Base-by-base conservation (phyloP, 2,797 vertebrate species). In the Myiotriccus ornatus region DNA sequence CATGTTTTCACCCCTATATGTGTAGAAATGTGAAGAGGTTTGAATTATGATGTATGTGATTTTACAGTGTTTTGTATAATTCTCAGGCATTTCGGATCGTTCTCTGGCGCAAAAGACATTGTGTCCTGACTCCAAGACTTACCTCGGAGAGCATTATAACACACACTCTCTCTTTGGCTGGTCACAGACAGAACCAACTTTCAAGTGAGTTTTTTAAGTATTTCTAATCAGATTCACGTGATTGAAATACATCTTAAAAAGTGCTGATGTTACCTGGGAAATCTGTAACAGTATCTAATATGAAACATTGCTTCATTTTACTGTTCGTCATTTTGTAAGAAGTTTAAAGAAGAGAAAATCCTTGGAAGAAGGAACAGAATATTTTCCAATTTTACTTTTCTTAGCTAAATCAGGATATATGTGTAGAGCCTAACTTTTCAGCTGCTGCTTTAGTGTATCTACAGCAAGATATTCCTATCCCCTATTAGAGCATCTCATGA, bases 141-240 rank as follows among this genome's bases (percentile, higher is more conserved):
- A 90, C 47, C 91, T 97, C 4, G 95, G 95, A 65, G 82, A 84
- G 13, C 94, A 96, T 44, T 97, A 96, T 27, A 60, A 96, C 62
- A 95, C 95, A 3, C 93, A 94, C 69, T 97, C 94, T 63, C 94
- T 97, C 39, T 96, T 97, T 1, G 96, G 95, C 55, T 97, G 94
- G 90, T 91, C 94, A 63, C 84, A 97, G 93, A 95, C 93, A 37
- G 68, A 41, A 87, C 55, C 93, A 70, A 97, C 96, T 44, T 97
- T 96, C 89, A 49, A 87, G 95, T 95, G 94, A 95, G 94, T 95
- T 93, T 71, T 79, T 28, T 55, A 55, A 91, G 44, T 28, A 70
- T 35, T 80, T 88, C 57, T 43, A 85, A 89, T 92, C 55, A 75
- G 44, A 79, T 76, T 90, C 71, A 81, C 32, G 41, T 74, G 82